Evolutionary conservation across 2,888 invertebrate species (phyloP), one percentile per base, ranked within the genome.

Genomic region (Pilophorus perplexus): DNA sequence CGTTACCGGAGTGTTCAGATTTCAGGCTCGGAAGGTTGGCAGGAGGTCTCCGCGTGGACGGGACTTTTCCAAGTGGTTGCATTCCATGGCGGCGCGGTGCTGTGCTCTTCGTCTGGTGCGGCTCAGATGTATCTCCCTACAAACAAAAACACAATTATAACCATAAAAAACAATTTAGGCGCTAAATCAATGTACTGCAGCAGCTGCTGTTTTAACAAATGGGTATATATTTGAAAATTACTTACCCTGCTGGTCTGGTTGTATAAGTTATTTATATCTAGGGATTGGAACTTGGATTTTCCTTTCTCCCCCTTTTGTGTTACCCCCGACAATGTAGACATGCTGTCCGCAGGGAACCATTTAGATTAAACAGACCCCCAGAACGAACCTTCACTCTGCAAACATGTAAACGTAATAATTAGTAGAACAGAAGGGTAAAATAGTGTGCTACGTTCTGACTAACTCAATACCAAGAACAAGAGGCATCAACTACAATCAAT

Each of bases 21-120:
- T 95, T 98, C 82, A 98, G 82, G 85, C 97, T 98, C 79, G 98
- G 98, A 81, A 98, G 84, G 84, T 97, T 95, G 79, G 93, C 95
- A 80, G 98, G 97, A 83, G 97, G 94, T 80, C 98, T 90, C 83
- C 98, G 90, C 79, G 93, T 93, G 81, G 90, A 91, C 80, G 92
- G 93, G 82, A 97, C 93, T 87, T 97, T 98, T 82, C 98, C 98
- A 88, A 99, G 88, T 84, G 90, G 90, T 90, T 98, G 98, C 90
- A 98, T 93, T 95, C 97, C 95, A 87, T 74, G 72, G 79, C 96
- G 96, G 46, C 92, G 92, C 79, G 89, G 88, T 81, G 89, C 85
- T 82, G 89, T 87, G 81, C 85, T 90, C 82, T 91, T 92, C 76
- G 89, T 89, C 79, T 88, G 88, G 77, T 89, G 88, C 77, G 90